phyloP scores from a whole-genome alignment of 1,140 invertebrate species.

The Elymnias hypermnestra region DNA sequence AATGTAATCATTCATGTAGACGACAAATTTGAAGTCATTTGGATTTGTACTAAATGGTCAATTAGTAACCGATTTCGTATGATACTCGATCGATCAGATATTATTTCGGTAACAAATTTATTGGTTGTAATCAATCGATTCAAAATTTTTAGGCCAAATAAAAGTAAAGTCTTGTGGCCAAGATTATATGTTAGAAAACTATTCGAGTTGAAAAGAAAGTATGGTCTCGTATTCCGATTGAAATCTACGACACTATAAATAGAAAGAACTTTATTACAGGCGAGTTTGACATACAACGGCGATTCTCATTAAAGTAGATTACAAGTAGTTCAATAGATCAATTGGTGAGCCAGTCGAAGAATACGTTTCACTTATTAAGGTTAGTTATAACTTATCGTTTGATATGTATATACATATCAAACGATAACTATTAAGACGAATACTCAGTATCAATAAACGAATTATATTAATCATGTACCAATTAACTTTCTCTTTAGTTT shows the following conservation, averaged over 20 bases:
- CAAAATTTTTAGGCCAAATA: neutral
- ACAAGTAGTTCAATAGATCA: conserved; percentile 21
- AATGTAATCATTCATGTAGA: no score
- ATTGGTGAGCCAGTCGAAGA: conserved; percentile 10
- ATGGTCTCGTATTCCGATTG: conserved; percentile 1
- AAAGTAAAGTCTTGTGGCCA: neutral
- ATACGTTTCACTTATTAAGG: conserved; percentile 19
- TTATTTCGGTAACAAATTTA: neutral
- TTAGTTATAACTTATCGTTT: no score
- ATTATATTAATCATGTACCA: conserved; percentile 6
- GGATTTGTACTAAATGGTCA: no score
- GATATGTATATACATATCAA: conserved; percentile 11
- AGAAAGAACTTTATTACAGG: conserved; percentile 2
- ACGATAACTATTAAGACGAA: conserved; percentile 6
- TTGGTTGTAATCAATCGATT: neutral
- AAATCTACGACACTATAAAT: conserved; percentile 4
- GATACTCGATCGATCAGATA: neutral
- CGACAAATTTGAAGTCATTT: no score
- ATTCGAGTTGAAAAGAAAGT: conserved; percentile 5
- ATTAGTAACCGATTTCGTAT: no score
- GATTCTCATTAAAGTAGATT: conserved; percentile 6
- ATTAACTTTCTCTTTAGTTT: conserved; percentile 10
- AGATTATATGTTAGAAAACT: neutral
- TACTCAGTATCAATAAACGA: conserved; percentile 17
- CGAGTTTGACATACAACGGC: conserved; percentile 8